Evolutionary conservation across 2,797 vertebrate genomes (phyloP), one percentile per base, ranked within the genome.

Genomic region (Spinibarbus caldwelli): DNA sequence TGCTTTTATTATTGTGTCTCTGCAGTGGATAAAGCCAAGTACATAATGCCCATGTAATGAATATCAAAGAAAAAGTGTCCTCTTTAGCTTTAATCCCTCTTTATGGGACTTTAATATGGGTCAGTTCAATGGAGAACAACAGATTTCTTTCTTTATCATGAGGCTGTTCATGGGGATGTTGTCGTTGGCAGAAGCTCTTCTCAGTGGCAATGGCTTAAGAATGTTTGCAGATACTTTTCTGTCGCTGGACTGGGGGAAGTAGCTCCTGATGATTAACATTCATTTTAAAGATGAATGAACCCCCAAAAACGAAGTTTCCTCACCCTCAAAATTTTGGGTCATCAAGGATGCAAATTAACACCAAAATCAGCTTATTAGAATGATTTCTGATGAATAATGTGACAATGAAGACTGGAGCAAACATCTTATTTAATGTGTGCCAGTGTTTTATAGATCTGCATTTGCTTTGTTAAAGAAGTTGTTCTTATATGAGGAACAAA

Each of bases 71-170:
- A 76, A 85, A 84, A 68, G 14, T 57, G 72, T 66, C 70, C 49
- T 67, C 45, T 73, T 80, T 52, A 82, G 62, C 41, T 38, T 82
- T 84, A 85, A 86, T 89, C 86, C 64, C 31, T 62, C n/a, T 54
- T 86, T 34, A 80, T 86, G 45, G 31, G 36, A 36, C 77, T 85
- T 76, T 36, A 76, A 85, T 78, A 66, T 89, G 52, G 82, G 64
- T 81, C 78, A 86, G 1, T 88, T 78, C 17, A 83, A 4, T 76
- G 82, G 54, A 52, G 83, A 86, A 82, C 84, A 80, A 62, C 85
- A 70, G 84, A 80, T 85, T 67, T 81, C 70, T 81, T 62, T 84
- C 71, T 82, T 17, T 59, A 68, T 79, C 41, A 41, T 36, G 19
- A 29, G 15, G 59, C 72, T 68, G 71, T 52, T 79, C 62, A 77